These are phyloP conservation scores for Ispidina lecontei DNA, from an alignment of 2,797 vertebrate genomes.

Conservation along the genomic window DNA sequence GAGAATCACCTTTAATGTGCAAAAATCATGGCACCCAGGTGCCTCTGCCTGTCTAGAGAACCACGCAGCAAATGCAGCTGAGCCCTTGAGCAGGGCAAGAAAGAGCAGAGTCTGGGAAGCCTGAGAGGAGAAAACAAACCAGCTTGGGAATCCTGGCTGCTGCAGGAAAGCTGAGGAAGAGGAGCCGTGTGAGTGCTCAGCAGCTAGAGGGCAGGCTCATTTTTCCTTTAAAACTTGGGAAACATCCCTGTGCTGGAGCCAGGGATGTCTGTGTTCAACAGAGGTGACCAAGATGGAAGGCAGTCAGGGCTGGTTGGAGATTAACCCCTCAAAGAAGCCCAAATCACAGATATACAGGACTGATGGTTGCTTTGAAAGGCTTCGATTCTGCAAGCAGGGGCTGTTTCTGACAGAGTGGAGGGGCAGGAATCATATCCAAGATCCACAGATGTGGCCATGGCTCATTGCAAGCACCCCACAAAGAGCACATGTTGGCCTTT, in stretches of 20 bases:
- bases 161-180: not conserved
- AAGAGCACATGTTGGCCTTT: not conserved
- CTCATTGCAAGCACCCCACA: not conserved
- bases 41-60: not conserved
- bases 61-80: accelerated
- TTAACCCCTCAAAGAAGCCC: not conserved
- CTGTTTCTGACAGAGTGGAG: not conserved
- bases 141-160: not conserved
- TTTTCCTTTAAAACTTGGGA: not conserved
- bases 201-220: constrained; percentile 65
- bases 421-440: not conserved
- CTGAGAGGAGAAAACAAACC: not conserved
- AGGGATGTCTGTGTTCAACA: not conserved
- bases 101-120: not conserved
- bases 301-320: not conserved
- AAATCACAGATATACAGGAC: not conserved
- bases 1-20: not conserved
- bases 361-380: not conserved
- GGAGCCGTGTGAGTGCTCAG: accelerated
- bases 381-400: not conserved
- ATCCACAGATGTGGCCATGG: not conserved
- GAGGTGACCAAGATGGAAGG: not conserved
- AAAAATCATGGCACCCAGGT: not conserved
- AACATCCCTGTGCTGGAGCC: not conserved
- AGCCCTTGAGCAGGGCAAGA: not conserved